A percentile compares a stretch with the other conserved stretches of the same genome.
Conservation (phyloP, 2,113 vertebrate genomes). For the Apus apus region DNA sequence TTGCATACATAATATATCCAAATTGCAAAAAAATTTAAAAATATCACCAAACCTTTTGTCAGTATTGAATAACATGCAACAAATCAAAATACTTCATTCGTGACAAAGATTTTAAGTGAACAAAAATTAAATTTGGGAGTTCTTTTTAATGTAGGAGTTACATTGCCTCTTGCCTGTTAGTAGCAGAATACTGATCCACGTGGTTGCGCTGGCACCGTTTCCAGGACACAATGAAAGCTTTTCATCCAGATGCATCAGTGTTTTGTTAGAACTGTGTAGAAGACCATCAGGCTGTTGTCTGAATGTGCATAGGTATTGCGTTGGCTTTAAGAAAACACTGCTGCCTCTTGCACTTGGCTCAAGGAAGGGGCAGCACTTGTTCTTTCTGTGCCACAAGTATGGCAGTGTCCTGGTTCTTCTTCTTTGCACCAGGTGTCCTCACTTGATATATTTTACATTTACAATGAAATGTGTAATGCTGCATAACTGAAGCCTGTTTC, state of each 20-base stretch:
- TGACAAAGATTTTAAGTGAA: not conserved
- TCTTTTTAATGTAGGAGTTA: not conserved
- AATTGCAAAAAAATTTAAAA: not conserved
- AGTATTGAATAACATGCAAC: not conserved
- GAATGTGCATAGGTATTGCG: fast-evolving
- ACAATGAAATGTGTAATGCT: not conserved
- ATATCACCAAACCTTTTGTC: fast-evolving
- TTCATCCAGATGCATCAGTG: not conserved
- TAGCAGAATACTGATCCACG: not conserved
- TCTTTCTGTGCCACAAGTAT: not conserved
- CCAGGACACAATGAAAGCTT: not conserved
- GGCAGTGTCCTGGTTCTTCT: not conserved
- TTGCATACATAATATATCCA: not conserved
- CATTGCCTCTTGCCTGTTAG: not conserved
- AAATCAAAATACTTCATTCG: not conserved
- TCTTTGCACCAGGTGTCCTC: not conserved
- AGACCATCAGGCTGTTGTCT: not conserved
- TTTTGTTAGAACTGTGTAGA: not conserved
- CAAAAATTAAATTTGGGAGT: not conserved
- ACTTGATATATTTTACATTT: not conserved
- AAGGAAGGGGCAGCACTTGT: not conserved
- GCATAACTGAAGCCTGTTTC: not conserved
- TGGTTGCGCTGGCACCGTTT: not conserved
- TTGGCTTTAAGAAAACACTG: not conserved
- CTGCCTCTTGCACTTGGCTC: not conserved